These are phyloP conservation scores for Drosophila melanocephala DNA, from an alignment of 2,888 invertebrate species.

Conservation along the genomic window DNA sequence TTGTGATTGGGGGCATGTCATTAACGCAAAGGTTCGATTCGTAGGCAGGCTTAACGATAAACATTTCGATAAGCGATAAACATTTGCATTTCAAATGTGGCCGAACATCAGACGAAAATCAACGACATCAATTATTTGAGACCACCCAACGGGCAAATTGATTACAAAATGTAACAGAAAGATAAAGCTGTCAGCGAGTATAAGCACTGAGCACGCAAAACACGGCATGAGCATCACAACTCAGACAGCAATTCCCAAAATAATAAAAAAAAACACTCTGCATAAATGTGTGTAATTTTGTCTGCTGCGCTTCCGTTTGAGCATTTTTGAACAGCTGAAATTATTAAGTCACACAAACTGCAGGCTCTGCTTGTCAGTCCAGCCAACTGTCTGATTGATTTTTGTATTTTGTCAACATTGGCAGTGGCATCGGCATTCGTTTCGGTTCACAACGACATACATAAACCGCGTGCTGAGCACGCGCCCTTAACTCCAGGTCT, in stretches of 20 bases:
- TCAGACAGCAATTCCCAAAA: conserved; percentile 22
- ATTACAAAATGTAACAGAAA: not conserved
- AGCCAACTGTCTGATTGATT: conserved; percentile 45
- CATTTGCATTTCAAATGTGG: conserved; percentile 26
- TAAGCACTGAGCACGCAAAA: not conserved
- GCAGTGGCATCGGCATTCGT: conserved; percentile 34
- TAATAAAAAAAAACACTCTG: not conserved
- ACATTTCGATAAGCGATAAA: conserved; percentile 30
- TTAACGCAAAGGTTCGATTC: conserved; percentile 28
- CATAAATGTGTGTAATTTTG: conserved; percentile 15
- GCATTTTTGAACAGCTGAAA: conserved; percentile 35
- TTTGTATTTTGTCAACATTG: conserved; percentile 47
- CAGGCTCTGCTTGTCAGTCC: conserved; percentile 8
- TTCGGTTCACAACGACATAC: conserved; percentile 13
- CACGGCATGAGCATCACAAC: not conserved
- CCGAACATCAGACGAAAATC: conserved; percentile 23
- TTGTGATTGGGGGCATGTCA: conserved; percentile 22
- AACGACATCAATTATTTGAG: conserved; percentile 8
- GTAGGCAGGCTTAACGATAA: not conserved
- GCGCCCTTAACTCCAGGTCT: conserved; percentile 35
- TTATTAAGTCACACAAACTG: conserved; percentile 39
- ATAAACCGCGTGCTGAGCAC: conserved; percentile 59
- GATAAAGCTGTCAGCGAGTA: conserved; percentile 14
- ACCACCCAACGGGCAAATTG: conserved; percentile 28
- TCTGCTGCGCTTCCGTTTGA: conserved; percentile 48